A percentile compares a stretch with the other conserved stretches of the same genome.
Conservation (phyloP, 2,113 vertebrate genomes). For the Panthera uncia region DNA sequence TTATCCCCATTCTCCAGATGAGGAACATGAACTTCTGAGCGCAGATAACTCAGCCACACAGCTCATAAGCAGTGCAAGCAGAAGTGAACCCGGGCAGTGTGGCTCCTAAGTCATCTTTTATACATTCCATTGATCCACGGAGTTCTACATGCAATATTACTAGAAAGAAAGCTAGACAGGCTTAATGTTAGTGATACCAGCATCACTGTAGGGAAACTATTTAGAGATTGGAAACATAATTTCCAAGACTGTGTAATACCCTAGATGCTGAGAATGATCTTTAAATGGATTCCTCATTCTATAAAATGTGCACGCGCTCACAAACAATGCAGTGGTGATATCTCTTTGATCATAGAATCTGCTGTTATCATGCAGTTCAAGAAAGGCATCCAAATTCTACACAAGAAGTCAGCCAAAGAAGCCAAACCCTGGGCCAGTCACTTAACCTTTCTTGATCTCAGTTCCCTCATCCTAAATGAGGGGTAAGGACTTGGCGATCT, state of each 20-base stretch:
- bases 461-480: conserved; percentile 53
- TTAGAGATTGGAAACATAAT: not conserved
- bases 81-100: not conserved
- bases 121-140: not conserved
- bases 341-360: conserved; percentile 11
- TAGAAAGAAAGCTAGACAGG: not conserved
- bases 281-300: not conserved
- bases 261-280: not conserved
- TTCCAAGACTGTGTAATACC: not conserved
- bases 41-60: not conserved
- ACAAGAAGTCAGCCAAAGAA: conserved; percentile 8
- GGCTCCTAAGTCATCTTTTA: not conserved
- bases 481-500: conserved; percentile 48
- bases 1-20: not conserved
- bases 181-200: not conserved
- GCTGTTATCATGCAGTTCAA: not conserved
- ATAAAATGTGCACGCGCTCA: not conserved
- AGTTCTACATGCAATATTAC: not conserved
- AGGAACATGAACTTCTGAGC: not conserved
- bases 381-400: not conserved
- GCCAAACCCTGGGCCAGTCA: not conserved
- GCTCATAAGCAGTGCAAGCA: not conserved
- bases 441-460: conserved; percentile 50
- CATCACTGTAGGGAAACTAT: not conserved
- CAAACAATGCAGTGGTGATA: rapidly evolving